Base-by-base conservation (phyloP, 2,888 invertebrate genomes). In the Loripinus fragilis region DNA sequence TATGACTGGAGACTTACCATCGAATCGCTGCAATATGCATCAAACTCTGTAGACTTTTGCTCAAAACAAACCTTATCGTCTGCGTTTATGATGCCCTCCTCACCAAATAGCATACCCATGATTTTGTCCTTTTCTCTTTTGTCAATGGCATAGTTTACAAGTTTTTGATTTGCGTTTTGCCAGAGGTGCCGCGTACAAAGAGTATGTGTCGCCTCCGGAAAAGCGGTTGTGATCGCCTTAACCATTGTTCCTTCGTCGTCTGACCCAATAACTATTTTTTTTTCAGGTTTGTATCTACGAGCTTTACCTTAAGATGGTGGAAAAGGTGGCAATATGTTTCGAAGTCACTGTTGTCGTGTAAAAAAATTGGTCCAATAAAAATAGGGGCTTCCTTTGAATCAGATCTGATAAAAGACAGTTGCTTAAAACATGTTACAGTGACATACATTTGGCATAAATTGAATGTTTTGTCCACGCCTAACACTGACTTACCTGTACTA, bases 391-490 rank as follows among this genome's bases (percentile, higher is more conserved):
- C 3, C n/a, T 25, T 10, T 50, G 23, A 17, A 20, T 0, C n/a
- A 20, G 30, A 48, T 41, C 71, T 42, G 12, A n/a, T 28, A 1
- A 66, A 41, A 8, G 66, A 35, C 38, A 52, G n/a, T 52, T 76
- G 66, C 35, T 66, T 68, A 28, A 48, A 66, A 23, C 7, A 55
- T 7, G 67, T 71, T 23, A 66, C 67, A 7, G 78, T 78, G 5
- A 76, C 78, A 25, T 74, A 65, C 74, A 79, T 74, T 10, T 79
- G 50, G 41, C 76, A 82, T 7, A 79, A 72, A 25, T 66, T 68
- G 15, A 81, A 80, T 0, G 81, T 83, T 66, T 85, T 83, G 70
- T 83, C 76, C 10, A 85, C 67, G 15, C 79, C 76, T 8, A 81
- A 45, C n/a, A 76, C 33, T n/a, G 71, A 30, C n/a, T 66, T 38